Evolutionary conservation across 2,888 invertebrate species (phyloP).

Genomic region (Dasypolia templi): DNA sequence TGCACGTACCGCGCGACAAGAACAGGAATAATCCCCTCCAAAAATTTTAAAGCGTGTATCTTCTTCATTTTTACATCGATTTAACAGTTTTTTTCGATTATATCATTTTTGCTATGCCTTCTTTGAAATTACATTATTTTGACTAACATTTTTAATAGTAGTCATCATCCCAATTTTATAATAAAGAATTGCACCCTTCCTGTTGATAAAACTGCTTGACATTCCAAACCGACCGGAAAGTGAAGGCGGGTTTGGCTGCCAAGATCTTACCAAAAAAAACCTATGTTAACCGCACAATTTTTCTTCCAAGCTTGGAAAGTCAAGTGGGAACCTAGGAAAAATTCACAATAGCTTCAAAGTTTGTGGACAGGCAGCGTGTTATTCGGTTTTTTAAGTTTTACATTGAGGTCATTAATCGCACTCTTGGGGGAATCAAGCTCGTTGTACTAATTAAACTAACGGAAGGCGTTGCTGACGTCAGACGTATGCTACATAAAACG

Average conservation of each 20-base stretch:
- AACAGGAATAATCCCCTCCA: no score
- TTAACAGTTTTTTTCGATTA: no score
- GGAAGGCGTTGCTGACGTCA: constrained; percentile 69
- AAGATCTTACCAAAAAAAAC: constrained; percentile 42
- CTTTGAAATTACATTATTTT: no score
- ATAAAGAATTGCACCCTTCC: constrained; percentile 8
- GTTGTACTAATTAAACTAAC: constrained; percentile 80
- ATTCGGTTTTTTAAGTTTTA: constrained; percentile 65
- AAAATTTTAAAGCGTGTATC: no score
- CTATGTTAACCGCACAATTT: constrained; percentile 21
- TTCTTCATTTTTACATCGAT: no score
- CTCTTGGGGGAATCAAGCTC: constrained; percentile 72
- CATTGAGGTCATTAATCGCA: constrained; percentile 74
- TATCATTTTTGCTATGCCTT: no score
- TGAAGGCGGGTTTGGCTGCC: constrained; percentile 17
- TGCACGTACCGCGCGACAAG: no score
- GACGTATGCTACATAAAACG: constrained; percentile 76
- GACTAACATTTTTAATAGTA: no score
- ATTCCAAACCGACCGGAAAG: constrained; percentile 23
- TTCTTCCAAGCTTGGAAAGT: constrained; percentile 25
- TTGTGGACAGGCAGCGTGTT: constrained; percentile 50
- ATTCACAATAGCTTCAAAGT: constrained; percentile 36
- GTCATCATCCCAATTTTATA: no score
- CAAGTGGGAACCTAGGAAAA: constrained; percentile 27
- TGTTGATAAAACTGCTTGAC: constrained; percentile 34